These are phyloP conservation scores for Sakesphorus luctuosus DNA, from an alignment of 2,113 vertebrate genomes.

Conservation along the genomic window DNA sequence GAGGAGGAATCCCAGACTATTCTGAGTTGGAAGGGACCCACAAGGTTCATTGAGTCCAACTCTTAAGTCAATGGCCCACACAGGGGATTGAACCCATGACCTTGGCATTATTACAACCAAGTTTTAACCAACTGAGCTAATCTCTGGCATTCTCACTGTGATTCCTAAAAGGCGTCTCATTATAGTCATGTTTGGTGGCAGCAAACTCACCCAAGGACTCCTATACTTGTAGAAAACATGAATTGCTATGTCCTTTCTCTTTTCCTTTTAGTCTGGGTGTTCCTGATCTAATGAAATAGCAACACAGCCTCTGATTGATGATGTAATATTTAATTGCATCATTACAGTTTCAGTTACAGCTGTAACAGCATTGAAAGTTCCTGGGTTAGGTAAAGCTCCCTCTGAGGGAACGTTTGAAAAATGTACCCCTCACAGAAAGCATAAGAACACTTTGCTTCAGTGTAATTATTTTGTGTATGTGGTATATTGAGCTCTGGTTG, in stretches of 20 bases:
- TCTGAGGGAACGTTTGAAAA: neutral
- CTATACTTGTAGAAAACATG: neutral
- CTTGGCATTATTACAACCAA: too few species aligned
- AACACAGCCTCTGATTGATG: constrained; percentile 1
- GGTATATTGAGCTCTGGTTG: neutral
- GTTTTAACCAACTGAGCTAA: too few species aligned
- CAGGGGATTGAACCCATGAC: too few species aligned
- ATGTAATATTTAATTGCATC: constrained; percentile 50
- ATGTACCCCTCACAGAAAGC: neutral
- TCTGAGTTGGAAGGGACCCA: too few species aligned
- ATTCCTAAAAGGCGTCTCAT: neutral
- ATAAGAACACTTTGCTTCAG: neutral
- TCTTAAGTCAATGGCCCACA: too few species aligned
- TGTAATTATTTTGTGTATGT: constrained; percentile 38
- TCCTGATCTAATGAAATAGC: constrained; percentile 18
- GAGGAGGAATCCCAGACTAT: too few species aligned
- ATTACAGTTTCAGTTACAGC: constrained; percentile 3
- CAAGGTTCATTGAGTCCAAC: too few species aligned
- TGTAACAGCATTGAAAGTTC: neutral
- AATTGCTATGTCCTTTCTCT: neutral
- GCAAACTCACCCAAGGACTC: neutral
- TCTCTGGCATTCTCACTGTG: neutral
- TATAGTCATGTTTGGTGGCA: neutral
- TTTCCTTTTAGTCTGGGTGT: neutral
- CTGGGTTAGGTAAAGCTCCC: constrained; percentile 10